A percentile compares a stretch with the other conserved stretches of the same genome.
These are phyloP conservation scores for Hemistola chrysoprasaria DNA, from an alignment of 2,888 invertebrate genomes.

Conservation along the genomic window DNA sequence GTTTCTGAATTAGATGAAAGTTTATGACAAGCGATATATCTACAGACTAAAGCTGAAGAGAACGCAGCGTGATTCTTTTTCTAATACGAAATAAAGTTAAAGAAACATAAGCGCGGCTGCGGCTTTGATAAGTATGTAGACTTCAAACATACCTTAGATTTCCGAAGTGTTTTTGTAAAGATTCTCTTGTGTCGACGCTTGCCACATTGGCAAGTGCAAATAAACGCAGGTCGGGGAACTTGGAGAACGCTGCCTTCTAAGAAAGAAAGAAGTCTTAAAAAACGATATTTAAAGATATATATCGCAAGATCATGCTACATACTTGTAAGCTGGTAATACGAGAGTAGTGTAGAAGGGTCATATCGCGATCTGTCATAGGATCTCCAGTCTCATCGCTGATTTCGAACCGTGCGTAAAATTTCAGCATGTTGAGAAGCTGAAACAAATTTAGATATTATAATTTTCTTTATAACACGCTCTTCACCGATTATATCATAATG, in stretches of 20 bases:
- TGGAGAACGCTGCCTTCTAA: conserved; percentile 95
- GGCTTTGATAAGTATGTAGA: not conserved
- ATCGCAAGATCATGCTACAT: no score
- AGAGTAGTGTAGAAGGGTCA: conserved; percentile 96
- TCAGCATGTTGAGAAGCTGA: conserved; percentile 96
- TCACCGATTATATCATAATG: no score
- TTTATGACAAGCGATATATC: no score
- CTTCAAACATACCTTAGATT: conserved; percentile 79
- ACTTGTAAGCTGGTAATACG: conserved; percentile 95
- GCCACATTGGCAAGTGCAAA: conserved; percentile 97
- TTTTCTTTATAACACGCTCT: no score
- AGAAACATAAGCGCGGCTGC: no score
- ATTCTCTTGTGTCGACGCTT: conserved; percentile 94
- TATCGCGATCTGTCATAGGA: conserved; percentile 95
- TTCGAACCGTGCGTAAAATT: conserved; percentile 98
- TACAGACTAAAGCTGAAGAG: no score
- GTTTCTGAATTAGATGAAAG: no score
- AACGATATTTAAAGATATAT: no score
- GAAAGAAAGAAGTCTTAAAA: no score
- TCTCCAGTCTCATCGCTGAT: conserved; percentile 98
- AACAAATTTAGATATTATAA: conserved; percentile 46
- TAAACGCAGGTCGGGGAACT: conserved; percentile 91
- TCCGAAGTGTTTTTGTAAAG: conserved; percentile 92
- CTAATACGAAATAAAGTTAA: no score
- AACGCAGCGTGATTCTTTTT: no score